Evolutionary conservation across 2,113 vertebrate genomes (phyloP), one percentile per base, ranked within the genome.

Genomic region (Gavialis gangeticus): DNA sequence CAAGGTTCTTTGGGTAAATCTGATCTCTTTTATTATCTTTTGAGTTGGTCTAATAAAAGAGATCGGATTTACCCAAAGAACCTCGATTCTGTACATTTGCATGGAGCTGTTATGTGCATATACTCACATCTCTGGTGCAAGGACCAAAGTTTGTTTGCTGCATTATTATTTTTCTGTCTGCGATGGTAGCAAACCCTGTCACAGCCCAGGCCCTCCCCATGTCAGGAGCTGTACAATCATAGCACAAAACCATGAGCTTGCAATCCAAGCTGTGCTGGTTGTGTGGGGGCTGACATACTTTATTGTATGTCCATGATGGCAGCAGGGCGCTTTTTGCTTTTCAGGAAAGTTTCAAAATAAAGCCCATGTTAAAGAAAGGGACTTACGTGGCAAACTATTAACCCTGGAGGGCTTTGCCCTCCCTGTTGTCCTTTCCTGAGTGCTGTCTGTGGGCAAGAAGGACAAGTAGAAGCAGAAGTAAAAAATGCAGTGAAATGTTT

Each of bases 131-230:
- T 46, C 46, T 46, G 46, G 46, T 46, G 9, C 46, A 46, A 46
- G 46, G 46, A 46, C 46, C 46, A 46, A 46, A 46, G 46, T 9
- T 46, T 2, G 46, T 46, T 46, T 46, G 46, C 46, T 46, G 9
- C 46, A 9, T 9, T 46, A 46, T 92, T 85, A 77, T 82, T 24
- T 78, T 79, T 58, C 15, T 17, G 62, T 80, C n/a, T 0, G 0
- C 73, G 46, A 12, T 0, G 0, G 58, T 46, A 76, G 57, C 73
- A 77, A 87, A 9, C 27, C 27, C 88, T 91, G 69, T 55, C 0
- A 0, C 37, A 85, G 12, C 46, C 11, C 6, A 7, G 55, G 5
- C 1, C 0, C 56, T 67, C 21, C 22, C 24, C 14, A 34, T 13
- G 69, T 34, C 77, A 7, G 54, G 57, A 63, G 27, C 3, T 58